Conservation (phyloP, 2,888 invertebrate genomes). For the Netelia inedita region DNA sequence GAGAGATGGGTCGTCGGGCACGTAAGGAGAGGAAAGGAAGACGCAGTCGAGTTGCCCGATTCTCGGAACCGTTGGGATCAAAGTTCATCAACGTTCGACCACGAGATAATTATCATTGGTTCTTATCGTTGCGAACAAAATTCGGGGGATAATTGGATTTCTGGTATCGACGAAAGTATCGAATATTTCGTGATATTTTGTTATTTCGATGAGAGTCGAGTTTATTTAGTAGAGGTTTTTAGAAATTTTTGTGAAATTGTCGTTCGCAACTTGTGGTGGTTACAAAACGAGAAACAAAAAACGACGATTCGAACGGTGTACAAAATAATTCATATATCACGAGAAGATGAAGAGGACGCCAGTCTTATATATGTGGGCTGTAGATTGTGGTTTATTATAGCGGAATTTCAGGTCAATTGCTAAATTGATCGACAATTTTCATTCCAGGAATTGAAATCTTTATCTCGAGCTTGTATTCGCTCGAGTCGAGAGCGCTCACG, state of each 20-base stretch:
- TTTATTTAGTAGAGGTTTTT: too few relatives aligned
- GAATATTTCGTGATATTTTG: background rate
- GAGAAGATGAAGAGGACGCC: constrained; percentile 55
- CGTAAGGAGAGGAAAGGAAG: constrained; percentile 25
- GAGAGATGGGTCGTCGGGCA: constrained; percentile 22
- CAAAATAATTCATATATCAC: constrained; percentile 27
- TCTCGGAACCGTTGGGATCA: constrained; percentile 55
- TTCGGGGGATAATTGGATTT: background rate
- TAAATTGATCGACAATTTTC: constrained; percentile 84
- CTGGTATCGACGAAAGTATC: background rate
- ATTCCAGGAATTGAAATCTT: constrained; percentile 83
- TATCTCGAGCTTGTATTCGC: constrained; percentile 73
- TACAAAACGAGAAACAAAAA: background rate
- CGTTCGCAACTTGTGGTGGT: background rate
- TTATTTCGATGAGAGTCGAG: too few relatives aligned
- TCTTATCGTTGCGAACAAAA: background rate
- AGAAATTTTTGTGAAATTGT: too few relatives aligned
- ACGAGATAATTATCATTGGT: constrained; percentile 48
- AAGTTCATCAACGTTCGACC: constrained; percentile 51
- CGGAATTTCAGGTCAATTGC: constrained; percentile 83
- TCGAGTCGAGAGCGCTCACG: constrained; percentile 20
- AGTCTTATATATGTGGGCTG: constrained; percentile 74
- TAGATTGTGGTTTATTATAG: constrained; percentile 80
- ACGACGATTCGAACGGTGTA: background rate
- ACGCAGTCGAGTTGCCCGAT: constrained; percentile 45